Percentiles rank a stretch among this genome's conserved stretches.
Evolutionary conservation across 2,113 vertebrate genomes (phyloP).

Genomic region (Delphinapterus leucas): DNA sequence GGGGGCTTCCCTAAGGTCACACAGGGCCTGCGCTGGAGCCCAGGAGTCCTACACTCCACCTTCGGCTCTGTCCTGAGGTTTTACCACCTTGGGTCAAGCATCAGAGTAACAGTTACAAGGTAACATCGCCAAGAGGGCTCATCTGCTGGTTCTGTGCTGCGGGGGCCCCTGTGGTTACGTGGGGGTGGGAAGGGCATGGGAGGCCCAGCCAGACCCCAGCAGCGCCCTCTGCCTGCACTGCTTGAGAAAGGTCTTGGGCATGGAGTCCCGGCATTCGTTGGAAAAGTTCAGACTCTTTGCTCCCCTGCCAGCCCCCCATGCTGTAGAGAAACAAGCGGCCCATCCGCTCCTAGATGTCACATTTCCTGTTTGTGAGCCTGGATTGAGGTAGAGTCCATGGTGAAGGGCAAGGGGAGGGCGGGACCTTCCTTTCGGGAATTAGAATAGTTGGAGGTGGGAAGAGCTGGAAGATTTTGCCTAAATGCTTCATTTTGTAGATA

Average conservation of each 20-base stretch:
- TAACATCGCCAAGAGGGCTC: no score
- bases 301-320: background rate
- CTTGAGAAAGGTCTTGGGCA: background rate
- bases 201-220: background rate
- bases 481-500: background rate
- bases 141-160: background rate
- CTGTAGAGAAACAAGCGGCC: background rate
- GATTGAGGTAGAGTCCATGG: background rate
- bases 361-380: slow-evolving; percentile 41
- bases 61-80: background rate
- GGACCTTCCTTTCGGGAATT: background rate
- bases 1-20: background rate
- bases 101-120: background rate
- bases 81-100: background rate
- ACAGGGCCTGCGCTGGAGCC: background rate
- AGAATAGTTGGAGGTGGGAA: background rate
- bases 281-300: background rate
- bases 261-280: background rate
- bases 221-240: background rate
- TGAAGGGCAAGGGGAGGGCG: background rate
- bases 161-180: background rate
- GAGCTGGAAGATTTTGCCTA: background rate
- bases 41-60: background rate
- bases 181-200: background rate
- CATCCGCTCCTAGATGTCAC: background rate